Evolutionary conservation across 2,113 vertebrate genomes (phyloP).

Genomic region (Struthidea cinerea): DNA sequence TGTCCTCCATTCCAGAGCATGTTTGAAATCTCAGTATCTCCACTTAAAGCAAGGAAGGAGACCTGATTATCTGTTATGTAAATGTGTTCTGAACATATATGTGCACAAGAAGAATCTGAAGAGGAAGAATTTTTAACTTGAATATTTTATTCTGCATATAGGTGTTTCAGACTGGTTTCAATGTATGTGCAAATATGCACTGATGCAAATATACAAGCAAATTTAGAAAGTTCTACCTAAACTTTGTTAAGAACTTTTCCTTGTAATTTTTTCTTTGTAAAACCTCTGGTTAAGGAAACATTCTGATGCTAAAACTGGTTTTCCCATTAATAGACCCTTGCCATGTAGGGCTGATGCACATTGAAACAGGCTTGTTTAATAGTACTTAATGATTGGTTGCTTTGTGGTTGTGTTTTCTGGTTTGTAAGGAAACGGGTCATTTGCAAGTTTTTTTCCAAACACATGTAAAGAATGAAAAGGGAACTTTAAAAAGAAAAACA

Average conservation of each 20-base stretch:
- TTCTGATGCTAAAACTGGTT: background rate
- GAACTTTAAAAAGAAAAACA: background rate
- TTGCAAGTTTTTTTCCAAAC: background rate
- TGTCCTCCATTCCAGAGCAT: background rate
- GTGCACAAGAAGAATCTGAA: background rate
- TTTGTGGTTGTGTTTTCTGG: background rate
- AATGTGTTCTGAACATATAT: background rate
- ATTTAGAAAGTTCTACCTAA: background rate
- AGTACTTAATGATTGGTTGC: background rate
- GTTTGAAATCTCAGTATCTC: background rate
- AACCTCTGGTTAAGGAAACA: background rate
- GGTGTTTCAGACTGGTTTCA: background rate
- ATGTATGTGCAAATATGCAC: background rate
- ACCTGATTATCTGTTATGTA: background rate
- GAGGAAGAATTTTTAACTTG: background rate
- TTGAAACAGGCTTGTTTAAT: background rate
- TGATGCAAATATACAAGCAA: background rate
- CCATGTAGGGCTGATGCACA: background rate
- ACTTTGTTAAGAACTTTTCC: background rate
- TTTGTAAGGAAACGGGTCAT: background rate
- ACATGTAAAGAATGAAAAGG: background rate
- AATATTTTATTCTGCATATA: background rate
- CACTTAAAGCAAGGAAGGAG: background rate
- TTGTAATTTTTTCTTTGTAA: background rate
- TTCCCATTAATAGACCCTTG: background rate